A percentile compares a stretch with the other conserved stretches of the same genome.
Conservation (phyloP, 2,797 vertebrate genomes). For the Decapterus maruadsi region DNA sequence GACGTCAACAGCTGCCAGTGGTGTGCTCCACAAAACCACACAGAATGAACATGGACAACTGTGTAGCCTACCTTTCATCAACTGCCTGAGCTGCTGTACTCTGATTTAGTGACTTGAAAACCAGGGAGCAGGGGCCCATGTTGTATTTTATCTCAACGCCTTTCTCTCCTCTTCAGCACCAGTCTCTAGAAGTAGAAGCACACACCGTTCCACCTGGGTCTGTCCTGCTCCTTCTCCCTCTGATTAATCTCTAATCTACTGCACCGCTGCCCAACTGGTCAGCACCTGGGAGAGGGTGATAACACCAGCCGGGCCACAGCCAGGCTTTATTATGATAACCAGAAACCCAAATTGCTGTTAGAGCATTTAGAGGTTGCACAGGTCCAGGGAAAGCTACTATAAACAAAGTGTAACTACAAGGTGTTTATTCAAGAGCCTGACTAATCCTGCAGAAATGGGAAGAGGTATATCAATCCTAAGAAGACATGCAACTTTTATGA, state of each 20-base stretch:
- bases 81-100: constrained; percentile 8
- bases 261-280: neutral
- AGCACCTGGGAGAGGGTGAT: neutral
- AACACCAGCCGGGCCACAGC: constrained; percentile 7
- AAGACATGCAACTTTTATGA: no score
- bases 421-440: constrained; percentile 16
- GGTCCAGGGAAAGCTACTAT: constrained; percentile 17
- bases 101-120: neutral
- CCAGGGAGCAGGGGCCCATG: neutral
- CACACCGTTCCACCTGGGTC: neutral
- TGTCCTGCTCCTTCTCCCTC: constrained; percentile 3
- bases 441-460: constrained; percentile 46
- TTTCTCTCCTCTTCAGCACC: constrained; percentile 5
- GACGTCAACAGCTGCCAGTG: constrained; percentile 1
- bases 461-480: no score
- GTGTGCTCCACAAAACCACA: constrained; percentile 17
- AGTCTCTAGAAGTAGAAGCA: constrained; percentile 9
- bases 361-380: neutral
- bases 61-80: neutral
- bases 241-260: constrained; percentile 12
- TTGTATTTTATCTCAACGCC: neutral
- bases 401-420: constrained; percentile 15
- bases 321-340: constrained; percentile 4
- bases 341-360: constrained; percentile 4
- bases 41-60: neutral